A percentile compares a stretch with the other conserved stretches of the same genome.
Evolutionary conservation across 2,888 invertebrate species (phyloP).

Genomic region (Thymelicus acteon): DNA sequence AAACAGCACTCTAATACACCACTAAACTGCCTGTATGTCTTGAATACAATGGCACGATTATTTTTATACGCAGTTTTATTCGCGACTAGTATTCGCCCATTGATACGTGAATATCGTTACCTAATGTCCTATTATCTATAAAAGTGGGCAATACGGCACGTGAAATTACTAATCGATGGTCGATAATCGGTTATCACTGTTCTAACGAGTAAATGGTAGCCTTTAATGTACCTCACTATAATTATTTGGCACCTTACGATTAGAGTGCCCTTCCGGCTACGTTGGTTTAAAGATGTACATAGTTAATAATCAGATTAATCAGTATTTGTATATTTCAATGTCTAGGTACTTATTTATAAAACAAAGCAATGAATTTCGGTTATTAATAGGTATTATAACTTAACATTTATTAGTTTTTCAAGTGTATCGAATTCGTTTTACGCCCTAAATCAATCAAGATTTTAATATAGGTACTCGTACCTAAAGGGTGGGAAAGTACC

Average conservation of each 20-base stretch:
- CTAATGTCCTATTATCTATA: constrained; percentile 24
- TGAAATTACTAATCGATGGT: constrained; percentile 27
- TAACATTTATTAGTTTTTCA: not conserved
- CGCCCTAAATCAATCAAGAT: no score
- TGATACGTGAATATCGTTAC: constrained; percentile 21
- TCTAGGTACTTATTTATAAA: not conserved
- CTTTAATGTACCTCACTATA: not conserved
- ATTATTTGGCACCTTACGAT: constrained; percentile 2
- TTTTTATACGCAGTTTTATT: constrained; percentile 62
- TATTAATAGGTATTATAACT: no score
- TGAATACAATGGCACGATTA: constrained; percentile 76
- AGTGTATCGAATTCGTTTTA: not conserved
- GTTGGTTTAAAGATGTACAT: not conserved
- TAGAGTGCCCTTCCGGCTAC: not conserved
- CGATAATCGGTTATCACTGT: constrained; percentile 22
- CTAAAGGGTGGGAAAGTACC: no score
- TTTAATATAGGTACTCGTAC: no score
- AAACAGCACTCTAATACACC: constrained; percentile 64
- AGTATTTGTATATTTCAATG: not conserved
- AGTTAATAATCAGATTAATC: not conserved
- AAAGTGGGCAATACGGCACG: constrained; percentile 22
- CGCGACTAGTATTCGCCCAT: constrained; percentile 28
- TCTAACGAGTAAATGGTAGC: not conserved
- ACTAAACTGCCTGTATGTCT: constrained; percentile 67
- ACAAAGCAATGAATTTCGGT: no score